Evolutionary conservation across 2,888 invertebrate species (phyloP).

Genomic region (Leucozona laternaria): DNA sequence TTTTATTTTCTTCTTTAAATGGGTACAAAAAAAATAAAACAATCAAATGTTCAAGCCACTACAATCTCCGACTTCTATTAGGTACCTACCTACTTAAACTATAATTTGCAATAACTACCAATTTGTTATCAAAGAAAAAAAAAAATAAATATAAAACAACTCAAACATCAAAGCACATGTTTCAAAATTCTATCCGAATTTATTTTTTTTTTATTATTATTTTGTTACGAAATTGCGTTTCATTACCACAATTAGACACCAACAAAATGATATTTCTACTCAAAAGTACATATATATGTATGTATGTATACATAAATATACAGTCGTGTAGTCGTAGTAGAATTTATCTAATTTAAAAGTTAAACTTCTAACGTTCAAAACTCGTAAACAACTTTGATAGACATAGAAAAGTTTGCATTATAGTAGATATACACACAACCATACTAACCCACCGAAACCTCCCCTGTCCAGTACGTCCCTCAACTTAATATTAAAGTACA

Average conservation of each 20-base stretch:
- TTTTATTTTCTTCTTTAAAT: no score
- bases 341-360: conserved; percentile 35
- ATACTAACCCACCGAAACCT: not conserved
- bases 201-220: not conserved
- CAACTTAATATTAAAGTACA: not conserved
- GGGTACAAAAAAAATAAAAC: not conserved
- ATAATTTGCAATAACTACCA: not conserved
- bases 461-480: not conserved
- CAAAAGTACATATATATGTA: conserved; percentile 2
- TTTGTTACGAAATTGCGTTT: conserved; percentile 47
- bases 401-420: not conserved
- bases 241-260: conserved; percentile 48
- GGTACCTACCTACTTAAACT: no score
- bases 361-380: conserved; percentile 33
- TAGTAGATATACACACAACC: not conserved
- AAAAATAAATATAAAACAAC: not conserved
- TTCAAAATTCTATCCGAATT: conserved; percentile 3
- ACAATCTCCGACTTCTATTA: no score
- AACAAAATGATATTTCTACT: conserved; percentile 25
- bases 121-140: conserved; percentile 1
- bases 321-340: not conserved
- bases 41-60: no score
- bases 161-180: conserved; percentile 40
- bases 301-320: not conserved
- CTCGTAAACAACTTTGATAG: conserved; percentile 43